Evolutionary conservation across 2,888 invertebrate species (phyloP).

Genomic region (Teleogryllus oceanicus): DNA sequence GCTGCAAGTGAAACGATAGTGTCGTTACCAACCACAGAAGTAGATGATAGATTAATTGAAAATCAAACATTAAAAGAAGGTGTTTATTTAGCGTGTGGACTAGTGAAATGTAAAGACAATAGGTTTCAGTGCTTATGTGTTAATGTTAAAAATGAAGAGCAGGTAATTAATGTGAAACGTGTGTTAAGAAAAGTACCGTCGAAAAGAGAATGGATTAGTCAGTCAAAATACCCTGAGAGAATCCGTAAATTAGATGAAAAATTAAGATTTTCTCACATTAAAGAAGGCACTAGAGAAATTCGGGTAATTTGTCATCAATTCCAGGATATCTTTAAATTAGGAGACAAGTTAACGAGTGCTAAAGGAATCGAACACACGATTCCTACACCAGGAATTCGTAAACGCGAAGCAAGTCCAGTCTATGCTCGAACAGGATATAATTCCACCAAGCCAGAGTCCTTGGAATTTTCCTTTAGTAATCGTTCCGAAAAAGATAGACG

Average conservation of each 20-base stretch:
- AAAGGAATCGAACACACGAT: neutral
- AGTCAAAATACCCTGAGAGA: neutral
- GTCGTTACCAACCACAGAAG: too few relatives aligned
- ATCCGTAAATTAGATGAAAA: neutral
- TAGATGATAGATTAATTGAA: too few relatives aligned
- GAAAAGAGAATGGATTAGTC: too few relatives aligned
- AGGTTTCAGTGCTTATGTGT: too few relatives aligned
- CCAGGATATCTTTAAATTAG: constrained; percentile 8
- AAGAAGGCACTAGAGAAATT: neutral
- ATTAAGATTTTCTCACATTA: neutral
- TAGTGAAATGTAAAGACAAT: too few relatives aligned
- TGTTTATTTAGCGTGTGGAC: too few relatives aligned
- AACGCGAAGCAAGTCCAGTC: neutral
- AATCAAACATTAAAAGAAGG: too few relatives aligned
- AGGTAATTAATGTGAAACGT: too few relatives aligned
- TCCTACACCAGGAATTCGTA: constrained; percentile 20
- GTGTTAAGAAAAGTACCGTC: too few relatives aligned
- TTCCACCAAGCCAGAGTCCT: neutral
- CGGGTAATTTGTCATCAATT: neutral
- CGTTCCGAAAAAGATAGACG: constrained; percentile 41
- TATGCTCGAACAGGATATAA: neutral
- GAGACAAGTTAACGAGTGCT: constrained; percentile 21
- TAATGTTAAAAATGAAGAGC: too few relatives aligned
- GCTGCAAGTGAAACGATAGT: too few relatives aligned
- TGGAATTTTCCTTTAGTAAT: constrained; percentile 40